These are phyloP conservation scores for Rousettus leschenaultii DNA, from an alignment of 2,113 vertebrate genomes.

Conservation along the genomic window DNA sequence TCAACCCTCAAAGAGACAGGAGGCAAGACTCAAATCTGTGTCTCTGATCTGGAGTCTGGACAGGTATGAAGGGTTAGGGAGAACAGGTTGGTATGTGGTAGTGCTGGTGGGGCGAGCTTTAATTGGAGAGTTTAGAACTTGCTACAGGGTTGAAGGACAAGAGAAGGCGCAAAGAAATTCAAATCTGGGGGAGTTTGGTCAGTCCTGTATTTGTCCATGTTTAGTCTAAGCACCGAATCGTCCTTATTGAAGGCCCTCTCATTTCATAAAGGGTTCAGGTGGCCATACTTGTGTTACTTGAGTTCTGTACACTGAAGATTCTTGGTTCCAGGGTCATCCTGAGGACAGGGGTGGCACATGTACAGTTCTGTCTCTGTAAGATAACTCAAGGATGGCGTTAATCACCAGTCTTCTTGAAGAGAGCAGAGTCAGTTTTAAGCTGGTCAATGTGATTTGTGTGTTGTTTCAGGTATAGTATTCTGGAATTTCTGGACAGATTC, in stretches of 20 bases:
- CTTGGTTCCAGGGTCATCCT: neutral
- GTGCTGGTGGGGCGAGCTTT: neutral
- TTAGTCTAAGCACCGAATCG: neutral
- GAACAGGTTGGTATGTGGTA: neutral
- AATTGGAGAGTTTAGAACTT: neutral
- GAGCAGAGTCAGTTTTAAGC: neutral
- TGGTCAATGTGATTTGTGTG: neutral
- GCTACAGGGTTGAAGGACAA: neutral
- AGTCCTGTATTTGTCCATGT: neutral
- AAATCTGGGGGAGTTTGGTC: neutral
- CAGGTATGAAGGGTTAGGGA: neutral
- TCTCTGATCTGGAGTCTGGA: too few species aligned
- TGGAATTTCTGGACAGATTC: neutral
- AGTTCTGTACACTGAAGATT: neutral
- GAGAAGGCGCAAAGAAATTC: neutral
- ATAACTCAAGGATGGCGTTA: neutral
- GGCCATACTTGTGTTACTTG: neutral
- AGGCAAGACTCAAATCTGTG: too few species aligned
- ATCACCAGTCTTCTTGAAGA: neutral
- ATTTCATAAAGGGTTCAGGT: neutral
- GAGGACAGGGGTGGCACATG: neutral
- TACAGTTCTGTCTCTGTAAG: neutral
- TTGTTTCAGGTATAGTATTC: neutral
- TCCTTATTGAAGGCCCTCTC: neutral
- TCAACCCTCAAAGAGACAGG: too few species aligned